Base-by-base conservation (phyloP, 2,797 vertebrate genomes). In the Myotis planiceps region DNA sequence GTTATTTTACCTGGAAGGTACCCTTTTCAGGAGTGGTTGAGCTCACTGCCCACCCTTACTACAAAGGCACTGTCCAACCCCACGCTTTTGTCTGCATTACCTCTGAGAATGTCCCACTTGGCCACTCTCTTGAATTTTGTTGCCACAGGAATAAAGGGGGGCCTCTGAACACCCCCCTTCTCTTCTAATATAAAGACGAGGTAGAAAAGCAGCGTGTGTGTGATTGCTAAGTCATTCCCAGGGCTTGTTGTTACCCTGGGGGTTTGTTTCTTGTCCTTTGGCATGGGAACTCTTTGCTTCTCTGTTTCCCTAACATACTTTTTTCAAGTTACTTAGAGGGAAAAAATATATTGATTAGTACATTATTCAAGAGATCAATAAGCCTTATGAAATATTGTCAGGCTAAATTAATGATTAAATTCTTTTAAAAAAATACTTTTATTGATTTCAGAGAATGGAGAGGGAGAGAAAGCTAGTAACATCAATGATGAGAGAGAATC, bases 331-430 rank as follows among this genome's bases (percentile, higher is more conserved):
- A 39, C 60, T 72, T 92, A 29, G 8, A 29, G 25, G 16, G 39
- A 1, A 55, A 55, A 49, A 66, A 39, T 45, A 12, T 71, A 94
- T 47, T 34, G 60, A 74, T 85, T 79, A 85, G 51, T 53, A 72
- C 3, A 27, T 95, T 82, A 84, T 42, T 85, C 39, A 55, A 72
- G 60, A 63, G 45, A 58, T 82, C 55, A 88, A 6, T 39, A 63
- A 90, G 2, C 34, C 19, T 63, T 39, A 8, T 71, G 45, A 27
- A 63, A 42, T 88, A 74, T 42, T 90, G 13, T 75, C 51, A 55
- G 19, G 18, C 55, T 85, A 95, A 78, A 37, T 25, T 86, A 68
- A 66, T 91, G 74, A 86, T 80, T 83, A 79, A 80, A 85, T 86
- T 89, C 63, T 91, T 87, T 60, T 60, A 29, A 2, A 60, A 58